These are phyloP conservation scores for Rapana venosa DNA, from an alignment of 2,888 invertebrate species.

Conservation along the genomic window DNA sequence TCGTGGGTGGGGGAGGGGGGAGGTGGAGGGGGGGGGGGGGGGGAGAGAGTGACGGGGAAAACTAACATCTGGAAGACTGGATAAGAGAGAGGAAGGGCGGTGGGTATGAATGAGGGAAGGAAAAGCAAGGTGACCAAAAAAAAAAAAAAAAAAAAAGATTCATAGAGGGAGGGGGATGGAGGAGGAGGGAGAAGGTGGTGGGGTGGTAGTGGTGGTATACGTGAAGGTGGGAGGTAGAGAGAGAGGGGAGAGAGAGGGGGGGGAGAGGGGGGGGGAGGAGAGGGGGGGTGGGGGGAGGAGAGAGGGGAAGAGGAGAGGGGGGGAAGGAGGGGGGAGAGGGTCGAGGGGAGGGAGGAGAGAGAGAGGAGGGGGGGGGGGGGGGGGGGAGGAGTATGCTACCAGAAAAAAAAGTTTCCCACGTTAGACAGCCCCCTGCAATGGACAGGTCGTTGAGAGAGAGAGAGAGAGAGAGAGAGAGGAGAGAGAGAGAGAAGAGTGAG, in stretches of 20 bases:
- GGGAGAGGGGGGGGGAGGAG: not conserved
- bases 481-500: not conserved
- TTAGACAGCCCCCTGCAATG: too few relatives aligned
- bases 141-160: not conserved
- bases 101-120: too few relatives aligned
- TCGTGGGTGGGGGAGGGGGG: too few relatives aligned
- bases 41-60: too few relatives aligned
- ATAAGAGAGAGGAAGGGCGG: too few relatives aligned
- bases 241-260: not conserved
- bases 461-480: not conserved
- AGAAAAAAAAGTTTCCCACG: too few relatives aligned
- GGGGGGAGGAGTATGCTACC: too few relatives aligned
- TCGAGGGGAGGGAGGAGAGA: not conserved
- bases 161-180: slow-evolving; percentile 31
- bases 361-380: not conserved
- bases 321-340: not conserved
- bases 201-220: slow-evolving; percentile 38
- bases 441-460: too few relatives aligned
- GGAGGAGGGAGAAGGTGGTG: slow-evolving; percentile 28
- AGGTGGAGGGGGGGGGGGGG: too few relatives aligned
- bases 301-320: not conserved
- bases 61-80: too few relatives aligned
- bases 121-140: too few relatives aligned
- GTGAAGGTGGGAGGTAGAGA: slow-evolving; percentile 26
- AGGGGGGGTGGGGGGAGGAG: not conserved